phyloP scores from a whole-genome alignment of 2,797 vertebrate species.

The Choloepus didactylus region DNA sequence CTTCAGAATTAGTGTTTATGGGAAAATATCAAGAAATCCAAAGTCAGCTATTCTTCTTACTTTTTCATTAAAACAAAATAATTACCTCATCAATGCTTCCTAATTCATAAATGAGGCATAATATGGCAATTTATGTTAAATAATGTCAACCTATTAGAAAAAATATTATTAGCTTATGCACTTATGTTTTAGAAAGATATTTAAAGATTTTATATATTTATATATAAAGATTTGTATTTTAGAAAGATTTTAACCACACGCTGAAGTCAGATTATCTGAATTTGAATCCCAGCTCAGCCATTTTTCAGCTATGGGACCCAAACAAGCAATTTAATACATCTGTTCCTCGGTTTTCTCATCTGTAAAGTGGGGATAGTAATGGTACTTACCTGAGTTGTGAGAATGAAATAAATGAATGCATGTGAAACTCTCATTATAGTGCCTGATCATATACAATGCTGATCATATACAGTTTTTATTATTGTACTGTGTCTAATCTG shows the following conservation, averaged over 20 bases:
- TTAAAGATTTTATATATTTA: no score
- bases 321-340: background rate
- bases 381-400: background rate
- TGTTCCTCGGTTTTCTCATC: background rate
- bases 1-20: constrained; percentile 48
- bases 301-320: background rate
- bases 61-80: constrained; percentile 9
- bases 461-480: background rate
- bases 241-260: background rate
- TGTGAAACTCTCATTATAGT: background rate
- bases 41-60: constrained; percentile 42
- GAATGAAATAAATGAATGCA: background rate
- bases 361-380: background rate
- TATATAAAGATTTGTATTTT: background rate
- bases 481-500: background rate
- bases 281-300: background rate
- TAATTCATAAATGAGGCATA: background rate
- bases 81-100: background rate
- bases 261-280: background rate
- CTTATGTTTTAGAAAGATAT: background rate
- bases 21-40: constrained; percentile 43
- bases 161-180: background rate
- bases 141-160: constrained; percentile 50
- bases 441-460: background rate
- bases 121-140: background rate